Evolutionary conservation across 1,140 invertebrate species (phyloP), one percentile per base, ranked within the genome.

Genomic region (Ganaspis sp.): DNA sequence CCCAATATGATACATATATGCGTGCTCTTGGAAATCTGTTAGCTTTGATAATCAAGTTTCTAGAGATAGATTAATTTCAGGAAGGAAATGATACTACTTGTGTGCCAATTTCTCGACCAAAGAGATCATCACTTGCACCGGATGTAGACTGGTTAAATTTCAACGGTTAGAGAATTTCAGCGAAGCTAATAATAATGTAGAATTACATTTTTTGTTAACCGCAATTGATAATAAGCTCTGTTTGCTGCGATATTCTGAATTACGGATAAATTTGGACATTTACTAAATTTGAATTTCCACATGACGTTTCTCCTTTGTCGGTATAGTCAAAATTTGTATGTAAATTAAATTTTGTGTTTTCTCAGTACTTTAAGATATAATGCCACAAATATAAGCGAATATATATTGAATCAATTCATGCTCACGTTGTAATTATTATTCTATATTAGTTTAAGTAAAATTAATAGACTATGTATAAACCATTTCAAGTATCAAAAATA

Each of bases 11-110:
- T 49, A 49, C 45, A 49, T 34, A 64, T 34, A 34, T 34, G 29
- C 29, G 29, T 34, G 6, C 29, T 34, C 26, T 64, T 29, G 26
- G 58, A 64, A 64, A n/a, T 64, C 23, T 64, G 23, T 64, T 49
- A 49, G n/a, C 58, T 26, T 29, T 29, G 58, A n/a, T 64, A 15
- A 64, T 29, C 23, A 29, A 64, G 26, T 49, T 49, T 17, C n/a
- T 29, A 26, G 58, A 34, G 58, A 64, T 64, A 64, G 58, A 64
- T 64, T 64, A 64, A 64, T 64, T 34, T 29, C 23, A 15, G 58
- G 8, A 64, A 64, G 26, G 58, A 64, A 64, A n/a, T 26, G 26
- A 15, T 26, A 29, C 26, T 49, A 49, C 19, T 49, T 58, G 58
- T n/a, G 26, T 29, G 45, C 21, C 23, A 64, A 26, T 29, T 29